phyloP scores from a whole-genome alignment of 2,888 invertebrate species.

The Acanthosepion esculentum region DNA sequence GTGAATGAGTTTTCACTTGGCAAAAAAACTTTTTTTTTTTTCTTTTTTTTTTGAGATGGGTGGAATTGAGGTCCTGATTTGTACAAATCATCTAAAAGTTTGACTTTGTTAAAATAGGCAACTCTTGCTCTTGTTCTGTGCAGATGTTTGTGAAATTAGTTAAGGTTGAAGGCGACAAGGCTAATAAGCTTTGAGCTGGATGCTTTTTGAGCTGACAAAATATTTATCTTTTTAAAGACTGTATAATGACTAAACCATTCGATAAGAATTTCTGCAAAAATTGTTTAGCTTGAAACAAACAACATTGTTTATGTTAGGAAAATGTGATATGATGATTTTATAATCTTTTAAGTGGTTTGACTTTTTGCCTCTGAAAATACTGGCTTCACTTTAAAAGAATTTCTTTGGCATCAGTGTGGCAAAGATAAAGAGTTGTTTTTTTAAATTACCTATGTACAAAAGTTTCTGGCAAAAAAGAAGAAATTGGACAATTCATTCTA shows the following conservation, averaged over 20 bases:
- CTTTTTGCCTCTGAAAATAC: not conserved
- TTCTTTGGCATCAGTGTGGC: too few species aligned
- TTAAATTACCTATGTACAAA: too few species aligned
- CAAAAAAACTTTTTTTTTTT: too few species aligned
- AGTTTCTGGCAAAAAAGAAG: too few species aligned
- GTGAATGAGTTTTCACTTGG: too few species aligned
- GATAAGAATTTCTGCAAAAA: not conserved
- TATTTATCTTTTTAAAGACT: not conserved
- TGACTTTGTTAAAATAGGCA: too few species aligned
- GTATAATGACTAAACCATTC: not conserved
- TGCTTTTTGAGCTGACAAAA: slow-evolving; percentile 21
- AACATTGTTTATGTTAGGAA: not conserved
- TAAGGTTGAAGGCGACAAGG: not conserved
- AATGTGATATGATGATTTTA: not conserved
- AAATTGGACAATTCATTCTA: too few species aligned
- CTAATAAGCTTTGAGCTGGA: not conserved
- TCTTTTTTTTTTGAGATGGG: too few species aligned
- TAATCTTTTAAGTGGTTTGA: not conserved
- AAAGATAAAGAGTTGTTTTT: too few species aligned
- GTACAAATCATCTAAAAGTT: too few species aligned
- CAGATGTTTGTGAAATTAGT: not conserved
- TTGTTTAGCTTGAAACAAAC: not conserved
- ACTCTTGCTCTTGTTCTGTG: not conserved
- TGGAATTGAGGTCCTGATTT: too few species aligned
- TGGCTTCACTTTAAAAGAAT: too few species aligned